These are phyloP conservation scores for Pheosia tremula DNA, from an alignment of 2,888 invertebrate genomes.

Conservation along the genomic window DNA sequence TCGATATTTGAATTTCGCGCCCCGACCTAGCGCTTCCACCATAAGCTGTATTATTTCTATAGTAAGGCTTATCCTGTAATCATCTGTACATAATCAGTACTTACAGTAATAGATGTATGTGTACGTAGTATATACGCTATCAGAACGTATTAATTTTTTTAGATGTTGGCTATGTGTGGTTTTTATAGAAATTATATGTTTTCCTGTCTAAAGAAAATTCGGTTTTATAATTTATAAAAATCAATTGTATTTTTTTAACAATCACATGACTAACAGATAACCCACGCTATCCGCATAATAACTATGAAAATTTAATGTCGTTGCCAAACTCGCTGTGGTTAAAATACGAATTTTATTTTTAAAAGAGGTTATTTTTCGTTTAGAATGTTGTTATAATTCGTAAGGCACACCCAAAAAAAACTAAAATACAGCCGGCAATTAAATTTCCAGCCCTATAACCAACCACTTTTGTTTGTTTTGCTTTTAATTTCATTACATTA, in stretches of 20 bases:
- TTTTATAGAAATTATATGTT: too few relatives aligned
- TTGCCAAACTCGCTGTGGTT: neutral
- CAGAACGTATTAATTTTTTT: too few relatives aligned
- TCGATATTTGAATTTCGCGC: too few relatives aligned
- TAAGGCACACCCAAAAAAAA: neutral
- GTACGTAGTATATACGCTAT: too few relatives aligned
- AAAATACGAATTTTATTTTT: conserved; percentile 1
- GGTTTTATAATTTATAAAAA: neutral
- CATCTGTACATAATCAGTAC: too few relatives aligned
- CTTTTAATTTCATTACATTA: conserved; percentile 1
- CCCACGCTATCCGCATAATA: neutral
- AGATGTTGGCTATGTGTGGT: too few relatives aligned
- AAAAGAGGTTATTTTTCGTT: neutral
- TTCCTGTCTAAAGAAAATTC: neutral
- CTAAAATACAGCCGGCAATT: conserved; percentile 1
- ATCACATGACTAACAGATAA: neutral
- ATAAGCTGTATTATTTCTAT: too few relatives aligned
- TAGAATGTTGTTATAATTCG: neutral
- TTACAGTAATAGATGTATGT: too few relatives aligned
- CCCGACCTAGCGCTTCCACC: too few relatives aligned
- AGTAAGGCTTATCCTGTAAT: too few relatives aligned
- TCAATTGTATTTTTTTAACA: neutral
- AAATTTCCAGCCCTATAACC: neutral
- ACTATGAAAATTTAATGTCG: neutral
- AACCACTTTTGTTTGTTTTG: conserved; percentile 1